Conservation (phyloP, 1,140 invertebrate species). For the Arctopsyche grandis region DNA sequence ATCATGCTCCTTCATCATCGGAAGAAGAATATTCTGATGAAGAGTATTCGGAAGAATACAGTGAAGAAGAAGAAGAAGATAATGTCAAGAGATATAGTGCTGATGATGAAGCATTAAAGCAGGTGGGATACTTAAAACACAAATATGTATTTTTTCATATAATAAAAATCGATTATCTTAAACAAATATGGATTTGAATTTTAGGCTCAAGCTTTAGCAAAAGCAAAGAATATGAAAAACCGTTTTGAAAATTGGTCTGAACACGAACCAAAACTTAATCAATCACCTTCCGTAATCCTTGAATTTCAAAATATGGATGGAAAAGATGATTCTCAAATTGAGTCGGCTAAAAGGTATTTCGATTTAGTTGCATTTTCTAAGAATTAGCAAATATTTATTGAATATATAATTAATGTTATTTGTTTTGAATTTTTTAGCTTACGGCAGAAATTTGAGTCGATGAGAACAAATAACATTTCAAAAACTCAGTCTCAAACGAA, state of each 20-base stretch:
- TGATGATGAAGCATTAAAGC: slow-evolving; percentile 68
- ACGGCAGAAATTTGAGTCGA: slow-evolving; percentile 85
- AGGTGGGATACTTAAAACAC: slow-evolving; percentile 63
- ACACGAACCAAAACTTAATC: slow-evolving; percentile 70
- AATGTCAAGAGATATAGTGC: slow-evolving; percentile 66
- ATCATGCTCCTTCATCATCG: slow-evolving; percentile 64
- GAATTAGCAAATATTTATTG: neutral
- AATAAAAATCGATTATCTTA: no score
- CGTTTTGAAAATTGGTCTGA: slow-evolving; percentile 93
- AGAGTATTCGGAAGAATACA: slow-evolving; percentile 62
- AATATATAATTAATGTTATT: neutral
- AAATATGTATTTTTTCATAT: neutral
- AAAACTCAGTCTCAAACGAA: slow-evolving; percentile 67
- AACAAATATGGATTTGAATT: no score
- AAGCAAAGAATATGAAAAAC: slow-evolving; percentile 86
- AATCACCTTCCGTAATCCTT: slow-evolving; percentile 54
- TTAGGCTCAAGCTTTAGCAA: slow-evolving; percentile 79
- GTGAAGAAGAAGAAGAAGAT: slow-evolving; percentile 71
- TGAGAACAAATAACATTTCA: slow-evolving; percentile 68
- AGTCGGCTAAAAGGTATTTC: slow-evolving; percentile 62
- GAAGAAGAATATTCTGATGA: slow-evolving; percentile 64
- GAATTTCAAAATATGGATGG: slow-evolving; percentile 56
- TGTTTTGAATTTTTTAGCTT: slow-evolving; percentile 63
- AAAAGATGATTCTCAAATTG: slow-evolving; percentile 62
- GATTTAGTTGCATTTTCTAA: neutral